Base-by-base conservation (phyloP, 2,113 vertebrate species). In the Aegotheles bennettii region DNA sequence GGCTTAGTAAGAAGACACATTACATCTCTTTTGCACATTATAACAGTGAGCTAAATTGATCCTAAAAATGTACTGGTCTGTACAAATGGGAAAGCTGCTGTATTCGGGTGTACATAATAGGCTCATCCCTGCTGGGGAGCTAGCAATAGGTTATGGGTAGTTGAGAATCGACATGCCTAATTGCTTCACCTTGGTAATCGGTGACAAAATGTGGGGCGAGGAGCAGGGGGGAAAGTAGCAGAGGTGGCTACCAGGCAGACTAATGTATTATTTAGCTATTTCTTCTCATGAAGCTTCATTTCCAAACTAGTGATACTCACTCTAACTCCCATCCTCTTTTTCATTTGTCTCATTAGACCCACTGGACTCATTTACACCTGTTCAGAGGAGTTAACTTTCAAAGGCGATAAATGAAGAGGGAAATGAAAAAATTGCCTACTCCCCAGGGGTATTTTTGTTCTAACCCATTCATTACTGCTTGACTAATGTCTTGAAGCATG, bases 261-360 rank as follows among this genome's bases (percentile, higher is more conserved):
- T 93, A 43, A 87, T 94, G 84, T 40, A 90, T 93, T 90, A 92
- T 94, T 93, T 88, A 95, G 45, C 68, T 94, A 89, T 92, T 90
- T 92, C 88, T 87, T 90, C 88, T 88, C 56, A 76, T 0, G 3
- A 68, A 90, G 88, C 56, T 94, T 92, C 3, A 0, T 92, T 97
- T 96, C 87, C 84, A 95, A 92, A 75, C 89, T 89, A 78, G 75
- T 87, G 84, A 90, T 95, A 50, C 91, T 97, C 61, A 20, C 53
- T 35, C 47, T 51, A 90, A 91, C 90, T 93, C 86, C 92, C 80
- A 87, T 94, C 51, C 79, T 90, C 87, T 95, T 88, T 95, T 87
- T 95, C 87, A 87, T 95, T 86, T 96, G 38, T 95, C 93, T 96
- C 83, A 95, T 94, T 96, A 94, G 90, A 89, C 90, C 94, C 90